Evolutionary conservation across 2,888 invertebrate genomes (phyloP), one percentile per base, ranked within the genome.

Genomic region (Shargacucullia verbasci): DNA sequence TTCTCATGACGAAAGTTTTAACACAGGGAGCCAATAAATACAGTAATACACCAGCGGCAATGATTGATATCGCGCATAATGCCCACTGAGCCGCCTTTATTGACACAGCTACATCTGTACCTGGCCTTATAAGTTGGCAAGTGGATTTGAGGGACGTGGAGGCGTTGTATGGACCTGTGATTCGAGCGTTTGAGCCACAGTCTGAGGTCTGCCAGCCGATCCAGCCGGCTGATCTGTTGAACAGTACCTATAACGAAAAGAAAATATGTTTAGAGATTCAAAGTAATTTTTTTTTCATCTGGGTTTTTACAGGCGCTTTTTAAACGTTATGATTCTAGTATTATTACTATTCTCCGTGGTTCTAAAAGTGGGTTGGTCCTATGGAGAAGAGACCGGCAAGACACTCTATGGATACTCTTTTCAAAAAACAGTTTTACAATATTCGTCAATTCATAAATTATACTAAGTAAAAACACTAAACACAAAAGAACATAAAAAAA

Each of bases 191-290:
- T 0, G 92, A 84, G 0, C 94, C 94, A 53, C 94, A 95, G 34
- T 83, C 80, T 0, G 94, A 90, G 0, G 86, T 82, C 45, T 85
- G 82, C 79, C 90, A 94, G 31, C 93, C 91, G 14, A 95, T 91
- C 86, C 91, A 92, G 52, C 89, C 88, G 11, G 87, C 88, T 20
- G 94, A 90, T 61, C 92, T 85, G 71, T 95, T 94, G 81, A 95
- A 95, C 46, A 90, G 49, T 0, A 94, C 88, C 92, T 93, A 86
- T 0, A 85, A 87, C 20, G 13, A 10, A 14, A 3, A 31, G 3
- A 9, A 25, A 20, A 43, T 9, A 33, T n/a, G n/a, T 40, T 6
- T 1, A n/a, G 8, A 1, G 20, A 3, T 20, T 3, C 2, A 20
- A 20, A 20, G 20, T 3, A 20, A 20, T 3, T 20, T 20, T 20